Evolutionary conservation across 2,888 invertebrate species (phyloP).

Genomic region (Sarcophaga carnaria): DNA sequence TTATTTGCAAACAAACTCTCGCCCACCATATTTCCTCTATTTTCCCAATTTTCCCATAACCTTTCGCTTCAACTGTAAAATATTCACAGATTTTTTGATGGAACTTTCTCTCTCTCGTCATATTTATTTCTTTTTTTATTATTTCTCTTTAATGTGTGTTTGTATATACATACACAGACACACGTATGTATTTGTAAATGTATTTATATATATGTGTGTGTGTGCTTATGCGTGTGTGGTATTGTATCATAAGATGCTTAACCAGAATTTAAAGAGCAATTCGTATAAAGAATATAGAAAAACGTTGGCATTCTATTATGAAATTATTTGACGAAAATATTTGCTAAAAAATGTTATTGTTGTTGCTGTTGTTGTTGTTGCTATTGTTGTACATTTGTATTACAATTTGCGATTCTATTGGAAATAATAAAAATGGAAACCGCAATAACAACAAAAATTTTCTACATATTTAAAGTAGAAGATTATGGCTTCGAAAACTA

Average conservation of each 20-base stretch:
- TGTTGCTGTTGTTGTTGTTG: conserved; percentile 3
- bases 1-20: conserved; percentile 22
- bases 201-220: too few species aligned
- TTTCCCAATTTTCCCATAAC: not conserved
- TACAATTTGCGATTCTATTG: not conserved
- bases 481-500: too few species aligned
- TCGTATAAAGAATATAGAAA: not conserved
- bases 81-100: too few species aligned
- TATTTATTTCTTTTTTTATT: not conserved
- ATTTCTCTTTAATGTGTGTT: too few species aligned
- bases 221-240: not conserved
- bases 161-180: not conserved
- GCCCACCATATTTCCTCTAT: not conserved
- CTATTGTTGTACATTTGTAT: not conserved
- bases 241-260: not conserved
- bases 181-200: not conserved
- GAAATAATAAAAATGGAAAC: too few species aligned
- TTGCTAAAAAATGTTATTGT: conserved; percentile 40
- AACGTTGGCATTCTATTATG: conserved; percentile 31
- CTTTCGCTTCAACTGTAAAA: too few species aligned
- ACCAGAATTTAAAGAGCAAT: not conserved
- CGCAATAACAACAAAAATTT: too few species aligned
- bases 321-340: conserved; percentile 42
- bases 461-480: too few species aligned
- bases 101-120: not conserved